A percentile compares a stretch with the other conserved stretches of the same genome.
These are phyloP conservation scores for Sphaerolaimus hirsutus DNA, from an alignment of 2,888 invertebrate species.

Conservation along the genomic window DNA sequence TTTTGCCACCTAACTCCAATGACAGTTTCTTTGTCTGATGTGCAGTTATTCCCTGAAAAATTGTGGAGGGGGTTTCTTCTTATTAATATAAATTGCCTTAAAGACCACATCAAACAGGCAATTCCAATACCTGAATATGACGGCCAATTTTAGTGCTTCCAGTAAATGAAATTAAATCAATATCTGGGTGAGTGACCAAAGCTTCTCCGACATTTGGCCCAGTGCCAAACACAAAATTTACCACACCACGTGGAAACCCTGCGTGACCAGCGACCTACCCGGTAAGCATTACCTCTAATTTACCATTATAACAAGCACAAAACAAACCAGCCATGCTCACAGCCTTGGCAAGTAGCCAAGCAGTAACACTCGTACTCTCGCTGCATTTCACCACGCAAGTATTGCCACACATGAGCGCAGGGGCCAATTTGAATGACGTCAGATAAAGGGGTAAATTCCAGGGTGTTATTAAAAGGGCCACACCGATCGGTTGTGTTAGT, in stretches of 20 bases:
- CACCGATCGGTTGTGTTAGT: constrained; percentile 31
- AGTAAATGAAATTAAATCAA: constrained; percentile 34
- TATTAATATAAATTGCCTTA: too few relatives aligned
- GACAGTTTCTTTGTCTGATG: constrained; percentile 33
- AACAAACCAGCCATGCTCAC: constrained; percentile 30
- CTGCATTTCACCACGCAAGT: constrained; percentile 36
- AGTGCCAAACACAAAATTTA: constrained; percentile 35
- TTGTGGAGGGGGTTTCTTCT: too few relatives aligned
- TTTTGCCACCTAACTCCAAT: constrained; percentile 37
- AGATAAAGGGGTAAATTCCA: constrained; percentile 37
- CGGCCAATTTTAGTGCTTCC: background rate
- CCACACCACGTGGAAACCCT: constrained; percentile 34
- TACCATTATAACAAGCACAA: too few relatives aligned
- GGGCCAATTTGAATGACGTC: constrained; percentile 35
- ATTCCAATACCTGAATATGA: background rate
- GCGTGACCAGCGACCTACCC: too few relatives aligned
- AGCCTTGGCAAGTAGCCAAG: constrained; percentile 32
- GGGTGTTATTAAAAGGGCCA: constrained; percentile 34
- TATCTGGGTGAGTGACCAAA: constrained; percentile 32
- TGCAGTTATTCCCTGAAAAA: too few relatives aligned
- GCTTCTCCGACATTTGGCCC: constrained; percentile 32
- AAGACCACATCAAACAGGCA: too few relatives aligned
- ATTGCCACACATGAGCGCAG: too few relatives aligned
- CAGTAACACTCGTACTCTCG: constrained; percentile 35
- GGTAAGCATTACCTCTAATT: too few relatives aligned